Evolutionary conservation across 2,888 invertebrate species (phyloP), one percentile per base, ranked within the genome.

Genomic region (Acanthosepion pharaonis): DNA sequence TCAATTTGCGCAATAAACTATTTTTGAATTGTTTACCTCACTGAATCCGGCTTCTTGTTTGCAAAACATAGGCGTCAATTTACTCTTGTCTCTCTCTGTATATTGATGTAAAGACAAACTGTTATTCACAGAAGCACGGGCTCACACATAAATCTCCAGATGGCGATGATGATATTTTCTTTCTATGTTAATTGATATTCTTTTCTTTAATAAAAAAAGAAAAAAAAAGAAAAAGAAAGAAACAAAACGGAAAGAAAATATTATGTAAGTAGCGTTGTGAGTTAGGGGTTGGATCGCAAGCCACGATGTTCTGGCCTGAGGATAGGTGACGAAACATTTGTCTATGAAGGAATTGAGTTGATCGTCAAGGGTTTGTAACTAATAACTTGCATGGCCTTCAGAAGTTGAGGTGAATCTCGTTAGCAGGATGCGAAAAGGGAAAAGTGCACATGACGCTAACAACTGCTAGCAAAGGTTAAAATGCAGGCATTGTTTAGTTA

Each of bases 291-390:
- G 11, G 78, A 78, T 78, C 11, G n/a, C 33, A 78, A 78, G 8
- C n/a, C 33, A 9, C 33, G 78, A 78, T 33, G n/a, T 78, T 78
- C 15, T 78, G 78, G 11, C 78, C n/a, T 15, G n/a, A n/a, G 78
- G 78, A n/a, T 23, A 78, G 18, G n/a, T n/a, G 78, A 78, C 78
- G 33, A 33, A 78, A 18, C 78, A 78, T 78, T 78, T 78, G 78
- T 78, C n/a, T 78, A 78, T 78, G 78, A 78, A 78, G 78, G 78
- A 78, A 78, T n/a, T 78, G 78, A 78, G n/a, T 78, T 78, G 78
- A 78, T 78, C n/a, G 78, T 78, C 78, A 64, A 64, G 64, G 25
- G 64, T 64, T 64, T 64, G 64, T 64, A 25, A 28, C 64, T 64
- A 25, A 64, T 64, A 25, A 64, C 64, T 23, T 64, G 25, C 64